A percentile compares a stretch with the other conserved stretches of the same genome.
phyloP scores from a whole-genome alignment of 2,888 invertebrate genomes.

The Nematopogon swammerdamellus region DNA sequence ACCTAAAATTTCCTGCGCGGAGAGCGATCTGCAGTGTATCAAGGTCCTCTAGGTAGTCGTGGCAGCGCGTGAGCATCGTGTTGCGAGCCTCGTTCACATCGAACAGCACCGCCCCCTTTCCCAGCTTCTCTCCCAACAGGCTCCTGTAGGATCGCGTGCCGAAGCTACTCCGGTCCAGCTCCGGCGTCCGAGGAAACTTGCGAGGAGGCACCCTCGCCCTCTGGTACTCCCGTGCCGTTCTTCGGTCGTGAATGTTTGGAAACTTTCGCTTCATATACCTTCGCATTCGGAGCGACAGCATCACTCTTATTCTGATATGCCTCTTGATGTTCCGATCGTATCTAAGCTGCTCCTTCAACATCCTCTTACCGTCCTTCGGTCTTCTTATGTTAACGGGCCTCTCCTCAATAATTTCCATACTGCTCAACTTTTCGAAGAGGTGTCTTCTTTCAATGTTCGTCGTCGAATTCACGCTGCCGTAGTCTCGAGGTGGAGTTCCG shows the following conservation, averaged over 20 bases:
- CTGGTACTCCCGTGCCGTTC: constrained; percentile 16
- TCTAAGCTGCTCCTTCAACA: constrained; percentile 42
- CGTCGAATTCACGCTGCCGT: constrained; percentile 10
- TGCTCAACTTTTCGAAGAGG: background rate
- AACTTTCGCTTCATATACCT: constrained; percentile 38
- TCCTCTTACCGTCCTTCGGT: constrained; percentile 20
- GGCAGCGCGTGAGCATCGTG: constrained; percentile 42
- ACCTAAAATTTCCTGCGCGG: constrained; percentile 55
- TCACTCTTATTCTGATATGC: constrained; percentile 63
- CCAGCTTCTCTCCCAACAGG: constrained; percentile 38
- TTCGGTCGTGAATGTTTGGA: constrained; percentile 22
- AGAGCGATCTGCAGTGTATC: constrained; percentile 45
- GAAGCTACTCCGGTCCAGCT: constrained; percentile 34
- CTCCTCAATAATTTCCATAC: constrained; percentile 39
- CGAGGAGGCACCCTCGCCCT: constrained; percentile 32
- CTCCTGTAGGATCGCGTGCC: constrained; percentile 42
- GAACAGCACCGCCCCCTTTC: constrained; percentile 41
- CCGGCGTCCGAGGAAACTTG: constrained; percentile 27
- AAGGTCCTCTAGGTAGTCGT: constrained; percentile 44
- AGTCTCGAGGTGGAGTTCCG: constrained; percentile 26
- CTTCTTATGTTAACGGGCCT: constrained; percentile 29
- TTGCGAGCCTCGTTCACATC: constrained; percentile 49
- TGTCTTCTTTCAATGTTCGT: background rate
- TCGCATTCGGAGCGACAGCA: constrained; percentile 63
- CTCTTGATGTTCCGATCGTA: constrained; percentile 60